Percentiles rank a stretch among this genome's conserved stretches.
Conservation (phyloP, 1,140 invertebrate species). For the Diploscapter pachys region DNA sequence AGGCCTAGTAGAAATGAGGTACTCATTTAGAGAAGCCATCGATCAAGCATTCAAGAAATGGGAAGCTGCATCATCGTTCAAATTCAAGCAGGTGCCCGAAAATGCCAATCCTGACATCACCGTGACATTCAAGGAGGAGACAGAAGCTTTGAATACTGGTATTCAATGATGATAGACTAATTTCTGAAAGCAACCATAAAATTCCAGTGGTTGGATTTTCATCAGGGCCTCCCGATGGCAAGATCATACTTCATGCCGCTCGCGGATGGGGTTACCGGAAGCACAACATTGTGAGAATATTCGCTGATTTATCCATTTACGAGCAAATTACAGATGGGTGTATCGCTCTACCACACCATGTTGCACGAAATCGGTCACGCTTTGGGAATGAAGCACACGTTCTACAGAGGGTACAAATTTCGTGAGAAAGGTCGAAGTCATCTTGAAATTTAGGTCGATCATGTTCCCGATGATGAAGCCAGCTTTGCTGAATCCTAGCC, state of each 20-base stretch:
- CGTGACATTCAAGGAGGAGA: constrained; percentile 24
- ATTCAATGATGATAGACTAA: neutral
- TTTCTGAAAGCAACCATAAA: too few relatives aligned
- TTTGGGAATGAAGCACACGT: constrained; percentile 23
- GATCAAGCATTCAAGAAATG: constrained; percentile 28
- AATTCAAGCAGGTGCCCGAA: neutral
- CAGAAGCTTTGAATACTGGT: constrained; percentile 3
- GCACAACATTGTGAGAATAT: constrained; percentile 5
- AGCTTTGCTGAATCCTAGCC: constrained; percentile 18
- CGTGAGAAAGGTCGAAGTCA: neutral
- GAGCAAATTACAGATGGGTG: constrained; percentile 7
- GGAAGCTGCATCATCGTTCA: constrained; percentile 23
- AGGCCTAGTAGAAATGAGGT: too few relatives aligned
- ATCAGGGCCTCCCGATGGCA: constrained; percentile 24
- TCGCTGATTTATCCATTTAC: neutral
- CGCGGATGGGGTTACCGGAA: constrained; percentile 22
- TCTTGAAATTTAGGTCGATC: constrained; percentile 15
- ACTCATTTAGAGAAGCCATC: constrained; percentile 12
- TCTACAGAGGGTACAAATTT: constrained; percentile 20
- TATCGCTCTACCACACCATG: constrained; percentile 26
- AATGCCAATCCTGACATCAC: constrained; percentile 10
- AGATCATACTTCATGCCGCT: constrained; percentile 22
- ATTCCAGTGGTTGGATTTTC: constrained; percentile 27
- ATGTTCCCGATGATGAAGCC: constrained; percentile 33
- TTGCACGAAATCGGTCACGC: constrained; percentile 31